Evolutionary conservation across 1,140 invertebrate species (phyloP), one percentile per base, ranked within the genome.

Genomic region (Drosophila sp.): DNA sequence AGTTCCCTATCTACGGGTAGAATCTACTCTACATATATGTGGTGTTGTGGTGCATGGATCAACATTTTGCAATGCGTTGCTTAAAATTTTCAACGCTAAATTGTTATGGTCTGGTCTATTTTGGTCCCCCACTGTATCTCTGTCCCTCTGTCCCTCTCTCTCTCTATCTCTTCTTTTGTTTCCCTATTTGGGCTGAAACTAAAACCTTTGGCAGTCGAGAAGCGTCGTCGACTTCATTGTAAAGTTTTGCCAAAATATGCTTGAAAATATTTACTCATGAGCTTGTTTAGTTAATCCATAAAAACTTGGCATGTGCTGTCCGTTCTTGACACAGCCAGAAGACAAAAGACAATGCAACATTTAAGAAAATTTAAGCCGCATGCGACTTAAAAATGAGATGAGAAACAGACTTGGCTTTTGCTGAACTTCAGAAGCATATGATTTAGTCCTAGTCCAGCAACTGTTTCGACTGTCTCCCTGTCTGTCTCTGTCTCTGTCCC

Each of bases 331-430:
- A 41, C 16, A 41, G 16, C 16, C 46, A 4, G 9, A 38, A n/a
- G n/a, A n/a, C n/a, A n/a, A 80, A 67, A 86, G 70, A 87, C 81
- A 84, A 87, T 81, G 72, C 54, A 83, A 67, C 83, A 87, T 87
- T 87, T 87, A 87, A 83, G 83, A 87, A 87, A 87, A 80, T 87
- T 87, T 87, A 87, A 87, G 83, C 83, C 83, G 65, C 72, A 83
- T 67, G 79, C 83, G 83, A 89, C 83, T 87, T 83, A 79, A 89
- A 78, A 89, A 80, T 62, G 76, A 87, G 78, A 78, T 76, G 61
- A 82, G 71, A 53, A 14, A 51, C 29, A 29, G 50, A 53, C 4
- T 1, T 13, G 11, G n/a, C 36, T 72, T 71, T 43, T 27, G 41
- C 63, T 73, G 32, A 54, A 40, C n/a, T n/a, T n/a, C n/a, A 8